phyloP scores from a whole-genome alignment of 1,140 invertebrate species.

The Sycophila sp. region DNA sequence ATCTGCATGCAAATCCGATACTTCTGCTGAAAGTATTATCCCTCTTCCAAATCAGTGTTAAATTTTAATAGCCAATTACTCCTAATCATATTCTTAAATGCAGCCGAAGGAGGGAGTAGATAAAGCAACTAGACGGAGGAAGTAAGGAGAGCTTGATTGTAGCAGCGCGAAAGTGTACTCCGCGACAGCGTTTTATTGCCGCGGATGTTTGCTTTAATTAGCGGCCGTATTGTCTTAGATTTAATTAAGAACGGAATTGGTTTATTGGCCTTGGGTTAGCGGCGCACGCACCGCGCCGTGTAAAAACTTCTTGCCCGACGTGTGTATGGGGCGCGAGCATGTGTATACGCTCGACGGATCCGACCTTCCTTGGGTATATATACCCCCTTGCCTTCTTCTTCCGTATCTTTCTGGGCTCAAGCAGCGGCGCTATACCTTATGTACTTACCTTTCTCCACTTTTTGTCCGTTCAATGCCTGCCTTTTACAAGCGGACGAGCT shows the following conservation, averaged over 20 bases:
- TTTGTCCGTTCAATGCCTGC: slow-evolving; percentile 6
- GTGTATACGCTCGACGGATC: background rate
- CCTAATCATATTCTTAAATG: too few relatives aligned
- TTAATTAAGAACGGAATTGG: slow-evolving; percentile 60
- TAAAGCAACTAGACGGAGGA: too few relatives aligned
- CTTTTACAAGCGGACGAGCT: slow-evolving; percentile 21
- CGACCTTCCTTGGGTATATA: slow-evolving; percentile 9
- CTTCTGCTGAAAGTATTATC: too few relatives aligned
- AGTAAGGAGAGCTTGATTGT: too few relatives aligned
- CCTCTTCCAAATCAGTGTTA: too few relatives aligned
- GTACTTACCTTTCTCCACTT: background rate
- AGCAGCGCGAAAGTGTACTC: background rate
- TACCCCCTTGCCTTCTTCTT: background rate
- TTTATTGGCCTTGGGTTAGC: slow-evolving; percentile 49
- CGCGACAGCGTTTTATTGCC: slow-evolving; percentile 49
- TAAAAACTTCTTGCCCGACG: slow-evolving; percentile 11
- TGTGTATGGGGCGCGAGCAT: background rate
- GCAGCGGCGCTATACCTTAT: too few relatives aligned
- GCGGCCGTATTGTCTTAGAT: slow-evolving; percentile 55
- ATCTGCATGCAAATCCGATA: background rate
- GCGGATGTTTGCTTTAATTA: slow-evolving; percentile 60
- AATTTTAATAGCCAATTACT: too few relatives aligned
- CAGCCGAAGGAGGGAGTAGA: too few relatives aligned
- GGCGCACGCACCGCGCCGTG: slow-evolving; percentile 13
- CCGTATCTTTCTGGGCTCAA: slow-evolving; percentile 8